Base-by-base conservation (phyloP, 2,797 vertebrate species). In the Orestias chungarensis region DNA sequence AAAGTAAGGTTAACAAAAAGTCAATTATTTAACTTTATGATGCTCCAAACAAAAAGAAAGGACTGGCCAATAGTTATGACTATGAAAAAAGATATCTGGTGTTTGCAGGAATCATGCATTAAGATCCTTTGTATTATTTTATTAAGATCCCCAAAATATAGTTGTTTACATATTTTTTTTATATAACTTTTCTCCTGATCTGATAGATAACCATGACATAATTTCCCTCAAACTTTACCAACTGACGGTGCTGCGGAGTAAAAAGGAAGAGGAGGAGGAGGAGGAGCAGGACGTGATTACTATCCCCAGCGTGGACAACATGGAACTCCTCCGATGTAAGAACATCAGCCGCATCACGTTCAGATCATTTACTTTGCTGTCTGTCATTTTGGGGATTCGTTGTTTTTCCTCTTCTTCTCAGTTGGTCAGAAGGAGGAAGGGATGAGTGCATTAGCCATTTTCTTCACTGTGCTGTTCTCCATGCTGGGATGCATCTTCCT, bases 171-270 rank as follows among this genome's bases (percentile, higher is more conserved):
- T 40, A 10, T 54, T 9, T n/a, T 38, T 31, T 57, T 55, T 40
- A 6, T 50, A 4, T 49, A 27, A 3, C 68, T 55, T 10, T 44
- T 74, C 70, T 52, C 75, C 43, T 76, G 2, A 1, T 11, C 70
- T 79, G 52, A 11, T 80, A 99, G 97, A 99, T 88, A 98, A 98
- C 82, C 98, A 99, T 1, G 97, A 99, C 47, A 89, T 99, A 10
- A 95, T 98, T 73, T 99, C 97, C 0, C 86, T 99, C 90, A 99
- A 98, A 87, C 87, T 98, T 71, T 99, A 97, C 91, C 96, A 99
- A 84, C 93, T 99, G 87, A 97, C 96, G 0, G 96, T 99, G 75
- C 86, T 97, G 59, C 87, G 95, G 66, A 95, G 94, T 2, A 88
- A 92, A 0, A 95, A 95, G 74, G 96, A 99, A 82, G 95, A 96